phyloP scores from a whole-genome alignment of 2,797 vertebrate genomes.

The Fratercula arctica region DNA sequence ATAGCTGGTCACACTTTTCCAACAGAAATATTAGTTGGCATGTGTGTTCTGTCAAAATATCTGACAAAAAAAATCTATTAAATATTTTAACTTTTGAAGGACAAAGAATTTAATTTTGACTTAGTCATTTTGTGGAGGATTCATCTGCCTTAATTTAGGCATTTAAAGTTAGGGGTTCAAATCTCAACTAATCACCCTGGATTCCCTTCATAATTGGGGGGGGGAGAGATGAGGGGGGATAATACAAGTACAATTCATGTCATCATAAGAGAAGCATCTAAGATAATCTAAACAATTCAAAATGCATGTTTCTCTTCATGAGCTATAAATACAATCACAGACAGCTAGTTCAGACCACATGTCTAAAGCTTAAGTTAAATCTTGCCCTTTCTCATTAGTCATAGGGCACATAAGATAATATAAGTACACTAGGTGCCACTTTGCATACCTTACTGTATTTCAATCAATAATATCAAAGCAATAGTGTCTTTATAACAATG shows the following conservation, averaged over 20 bases:
- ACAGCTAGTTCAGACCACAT: neutral
- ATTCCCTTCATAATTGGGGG: neutral
- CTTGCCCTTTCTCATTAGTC: neutral
- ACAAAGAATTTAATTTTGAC: neutral
- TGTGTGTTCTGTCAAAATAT: neutral
- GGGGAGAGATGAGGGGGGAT: neutral
- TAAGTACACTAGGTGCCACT: neutral
- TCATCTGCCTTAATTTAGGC: neutral
- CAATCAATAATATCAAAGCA: neutral
- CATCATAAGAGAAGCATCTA: neutral
- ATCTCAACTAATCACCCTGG: neutral
- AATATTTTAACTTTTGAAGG: neutral
- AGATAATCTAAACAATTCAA: neutral
- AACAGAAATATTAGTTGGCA: neutral
- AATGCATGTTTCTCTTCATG: neutral
- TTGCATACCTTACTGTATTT: neutral
- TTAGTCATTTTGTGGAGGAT: neutral
- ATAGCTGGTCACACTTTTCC: neutral
- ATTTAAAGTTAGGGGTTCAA: neutral
- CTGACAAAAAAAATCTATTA: neutral
- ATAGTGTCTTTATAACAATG: neutral
- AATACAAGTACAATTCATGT: neutral
- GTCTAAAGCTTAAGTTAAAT: neutral
- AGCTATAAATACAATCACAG: neutral
- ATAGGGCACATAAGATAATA: neutral